phyloP scores from a whole-genome alignment of 2,797 vertebrate species.

The Carcharodon carcharias region DNA sequence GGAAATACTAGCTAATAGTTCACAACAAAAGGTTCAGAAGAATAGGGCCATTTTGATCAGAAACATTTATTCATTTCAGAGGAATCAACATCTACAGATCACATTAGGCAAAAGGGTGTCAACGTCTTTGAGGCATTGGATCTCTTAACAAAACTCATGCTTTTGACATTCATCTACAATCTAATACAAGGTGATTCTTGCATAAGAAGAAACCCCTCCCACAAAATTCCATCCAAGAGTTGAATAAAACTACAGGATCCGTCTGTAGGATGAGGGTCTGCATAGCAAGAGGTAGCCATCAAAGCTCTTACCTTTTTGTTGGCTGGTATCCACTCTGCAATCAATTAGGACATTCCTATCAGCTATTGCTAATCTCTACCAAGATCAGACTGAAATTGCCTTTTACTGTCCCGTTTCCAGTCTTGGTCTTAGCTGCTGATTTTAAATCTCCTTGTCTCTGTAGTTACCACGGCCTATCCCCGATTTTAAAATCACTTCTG shows the following conservation, averaged over 20 bases:
- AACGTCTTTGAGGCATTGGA: neutral
- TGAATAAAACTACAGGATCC: neutral
- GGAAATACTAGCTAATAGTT: neutral
- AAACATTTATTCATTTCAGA: neutral
- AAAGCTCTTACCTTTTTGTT: neutral
- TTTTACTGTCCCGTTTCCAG: neutral
- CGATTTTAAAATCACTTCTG: neutral
- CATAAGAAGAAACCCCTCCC: neutral
- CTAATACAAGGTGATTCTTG: neutral
- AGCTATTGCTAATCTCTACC: neutral
- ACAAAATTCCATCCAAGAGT: neutral
- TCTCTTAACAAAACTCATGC: neutral
- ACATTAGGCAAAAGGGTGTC: neutral
- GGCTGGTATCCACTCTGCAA: neutral
- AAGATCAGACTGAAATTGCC: neutral
- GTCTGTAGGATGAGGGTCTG: neutral
- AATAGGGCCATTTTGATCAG: neutral
- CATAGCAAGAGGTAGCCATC: neutral
- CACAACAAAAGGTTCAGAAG: neutral
- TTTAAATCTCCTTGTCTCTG: neutral
- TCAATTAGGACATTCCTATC: neutral
- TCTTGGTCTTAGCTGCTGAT: neutral
- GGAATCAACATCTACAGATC: neutral
- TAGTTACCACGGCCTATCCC: neutral
- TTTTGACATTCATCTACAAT: neutral